These are phyloP conservation scores for Anas acuta DNA, from an alignment of 2,797 vertebrate species.

Conservation along the genomic window DNA sequence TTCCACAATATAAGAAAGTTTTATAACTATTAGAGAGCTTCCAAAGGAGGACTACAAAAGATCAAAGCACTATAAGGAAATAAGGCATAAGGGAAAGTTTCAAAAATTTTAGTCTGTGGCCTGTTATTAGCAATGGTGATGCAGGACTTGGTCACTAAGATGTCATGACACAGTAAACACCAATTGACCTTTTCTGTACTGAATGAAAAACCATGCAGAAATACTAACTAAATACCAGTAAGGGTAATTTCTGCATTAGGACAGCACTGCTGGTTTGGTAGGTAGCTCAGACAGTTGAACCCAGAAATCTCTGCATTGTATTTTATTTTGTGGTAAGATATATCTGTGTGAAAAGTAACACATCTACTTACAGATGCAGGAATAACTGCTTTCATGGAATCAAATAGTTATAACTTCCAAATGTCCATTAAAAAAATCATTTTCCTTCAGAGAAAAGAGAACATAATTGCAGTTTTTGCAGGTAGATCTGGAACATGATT, in stretches of 20 bases:
- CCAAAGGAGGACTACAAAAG: too few species aligned
- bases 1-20: too few species aligned
- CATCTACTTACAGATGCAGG: neutral
- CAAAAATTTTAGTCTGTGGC: neutral
- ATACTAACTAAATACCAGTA: neutral
- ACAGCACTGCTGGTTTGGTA: neutral
- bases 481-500: neutral
- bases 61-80: too few species aligned
- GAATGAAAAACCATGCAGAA: neutral
- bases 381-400: neutral
- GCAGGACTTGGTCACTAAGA: neutral
- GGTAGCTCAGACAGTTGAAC: neutral
- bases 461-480: neutral
- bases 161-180: neutral
- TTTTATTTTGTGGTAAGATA: neutral
- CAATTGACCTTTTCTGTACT: neutral
- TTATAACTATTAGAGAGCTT: too few species aligned
- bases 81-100: rapidly evolving
- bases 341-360: neutral
- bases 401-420: neutral
- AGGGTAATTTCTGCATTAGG: neutral
- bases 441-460: neutral
- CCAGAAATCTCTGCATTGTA: neutral
- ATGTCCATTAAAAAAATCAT: neutral
- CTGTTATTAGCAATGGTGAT: neutral